A percentile compares a stretch with the other conserved stretches of the same genome.
phyloP scores from a whole-genome alignment of 2,888 invertebrate species.

The Incurvaria masculella region DNA sequence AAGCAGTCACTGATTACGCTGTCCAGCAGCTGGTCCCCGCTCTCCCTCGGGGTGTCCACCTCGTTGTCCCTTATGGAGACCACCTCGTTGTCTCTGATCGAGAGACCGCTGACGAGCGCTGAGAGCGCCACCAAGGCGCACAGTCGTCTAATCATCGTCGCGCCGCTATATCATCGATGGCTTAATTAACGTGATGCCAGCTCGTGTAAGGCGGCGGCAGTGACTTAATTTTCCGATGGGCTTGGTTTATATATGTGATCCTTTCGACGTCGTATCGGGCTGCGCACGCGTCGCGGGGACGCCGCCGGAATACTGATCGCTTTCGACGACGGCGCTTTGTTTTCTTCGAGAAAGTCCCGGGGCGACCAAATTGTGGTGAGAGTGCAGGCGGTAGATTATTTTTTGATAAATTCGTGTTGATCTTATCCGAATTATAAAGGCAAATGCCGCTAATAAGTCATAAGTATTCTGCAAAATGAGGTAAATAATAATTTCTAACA shows the following conservation, averaged over 20 bases:
- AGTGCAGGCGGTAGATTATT: constrained; percentile 36
- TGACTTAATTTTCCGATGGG: constrained; percentile 60
- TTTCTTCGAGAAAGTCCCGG: constrained; percentile 52
- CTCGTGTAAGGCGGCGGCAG: constrained; percentile 52
- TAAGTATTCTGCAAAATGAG: too few species aligned
- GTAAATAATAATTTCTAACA: too few species aligned
- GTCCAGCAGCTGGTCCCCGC: constrained; percentile 67
- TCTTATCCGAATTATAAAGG: too few species aligned
- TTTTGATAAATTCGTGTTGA: too few species aligned
- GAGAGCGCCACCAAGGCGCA: constrained; percentile 51
- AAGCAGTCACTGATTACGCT: constrained; percentile 72
- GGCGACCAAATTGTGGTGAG: constrained; percentile 27
- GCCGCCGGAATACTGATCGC: constrained; percentile 35
- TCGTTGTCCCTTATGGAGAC: too few species aligned
- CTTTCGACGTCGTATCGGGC: constrained; percentile 47
- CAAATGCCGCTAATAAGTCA: too few species aligned
- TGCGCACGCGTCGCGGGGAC: constrained; percentile 39
- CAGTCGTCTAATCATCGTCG: constrained; percentile 47
- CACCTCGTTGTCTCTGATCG: constrained; percentile 56
- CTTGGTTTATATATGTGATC: constrained; percentile 64
- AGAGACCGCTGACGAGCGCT: constrained; percentile 43
- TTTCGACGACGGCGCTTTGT: constrained; percentile 46
- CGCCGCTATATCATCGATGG: constrained; percentile 42
- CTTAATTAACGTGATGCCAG: constrained; percentile 43
- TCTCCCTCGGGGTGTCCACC: constrained; percentile 52